Evolutionary conservation across 2,797 vertebrate species (phyloP).

Genomic region (Argyrosomus regius): DNA sequence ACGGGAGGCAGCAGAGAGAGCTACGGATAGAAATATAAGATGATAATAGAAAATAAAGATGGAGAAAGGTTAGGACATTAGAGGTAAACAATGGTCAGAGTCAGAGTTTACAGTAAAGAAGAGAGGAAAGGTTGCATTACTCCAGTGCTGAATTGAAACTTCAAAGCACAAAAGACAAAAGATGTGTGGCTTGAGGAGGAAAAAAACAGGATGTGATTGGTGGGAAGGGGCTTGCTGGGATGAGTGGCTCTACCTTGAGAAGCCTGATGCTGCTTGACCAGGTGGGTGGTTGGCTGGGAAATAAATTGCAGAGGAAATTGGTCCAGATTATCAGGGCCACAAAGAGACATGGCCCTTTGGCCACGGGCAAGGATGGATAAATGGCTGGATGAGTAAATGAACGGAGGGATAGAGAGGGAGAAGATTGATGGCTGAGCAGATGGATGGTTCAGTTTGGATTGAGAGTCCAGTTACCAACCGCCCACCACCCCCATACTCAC

Average conservation of each 20-base stretch:
- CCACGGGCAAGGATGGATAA: constrained; percentile 75
- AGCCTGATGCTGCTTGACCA: constrained; percentile 78
- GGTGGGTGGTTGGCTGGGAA: constrained; percentile 81
- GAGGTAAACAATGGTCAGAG: constrained; percentile 44
- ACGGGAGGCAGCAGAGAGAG: constrained; percentile 47
- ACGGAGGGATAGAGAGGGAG: constrained; percentile 50
- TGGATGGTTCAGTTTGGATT: constrained; percentile 63
- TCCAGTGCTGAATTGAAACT: constrained; percentile 43
- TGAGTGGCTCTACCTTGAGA: constrained; percentile 90
- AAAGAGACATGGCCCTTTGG: constrained; percentile 79
- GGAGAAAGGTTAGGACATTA: constrained; percentile 27
- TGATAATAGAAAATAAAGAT: constrained; percentile 61
- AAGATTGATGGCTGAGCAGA: constrained; percentile 79
- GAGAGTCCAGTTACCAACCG: constrained; percentile 54
- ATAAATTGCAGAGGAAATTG: constrained; percentile 86
- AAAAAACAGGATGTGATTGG: constrained; percentile 88
- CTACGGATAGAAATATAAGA: constrained; percentile 50
- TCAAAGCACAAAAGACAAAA: constrained; percentile 61
- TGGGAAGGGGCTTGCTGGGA: constrained; percentile 88
- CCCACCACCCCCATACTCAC: constrained; percentile 17
- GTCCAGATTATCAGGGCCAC: constrained; percentile 84
- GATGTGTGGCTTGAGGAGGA: constrained; percentile 36
- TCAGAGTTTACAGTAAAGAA: constrained; percentile 32
- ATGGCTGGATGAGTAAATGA: constrained; percentile 79
- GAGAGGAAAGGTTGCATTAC: constrained; percentile 27